Evolutionary conservation across 1,140 invertebrate species (phyloP).

Genomic region (Bombus picipes): DNA sequence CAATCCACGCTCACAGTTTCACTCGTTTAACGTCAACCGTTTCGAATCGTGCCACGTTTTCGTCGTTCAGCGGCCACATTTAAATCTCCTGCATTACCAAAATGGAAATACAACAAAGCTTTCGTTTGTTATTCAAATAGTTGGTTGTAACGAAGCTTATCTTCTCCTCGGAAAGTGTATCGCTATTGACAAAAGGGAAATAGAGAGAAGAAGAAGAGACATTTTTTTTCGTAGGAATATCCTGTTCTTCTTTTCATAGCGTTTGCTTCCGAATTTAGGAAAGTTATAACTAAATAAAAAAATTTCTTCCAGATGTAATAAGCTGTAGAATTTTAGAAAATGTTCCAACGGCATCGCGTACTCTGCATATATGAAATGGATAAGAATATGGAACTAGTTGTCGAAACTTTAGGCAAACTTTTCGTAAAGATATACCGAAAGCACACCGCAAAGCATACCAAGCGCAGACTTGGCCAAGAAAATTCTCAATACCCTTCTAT

Average conservation of each 20-base stretch:
- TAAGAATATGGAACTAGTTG: constrained; percentile 1
- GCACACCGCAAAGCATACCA: neutral
- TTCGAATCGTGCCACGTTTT: neutral
- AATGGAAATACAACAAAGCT: neutral
- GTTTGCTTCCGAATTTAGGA: neutral
- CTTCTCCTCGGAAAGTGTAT: neutral
- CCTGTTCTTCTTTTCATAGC: neutral
- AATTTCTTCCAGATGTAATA: neutral
- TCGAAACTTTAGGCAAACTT: neutral
- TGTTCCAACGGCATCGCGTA: neutral
- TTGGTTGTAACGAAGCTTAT: neutral
- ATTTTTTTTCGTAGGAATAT: neutral
- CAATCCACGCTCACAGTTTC: neutral
- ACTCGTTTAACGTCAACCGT: neutral
- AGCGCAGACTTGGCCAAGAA: neutral
- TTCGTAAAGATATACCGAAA: neutral
- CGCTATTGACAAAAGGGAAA: neutral
- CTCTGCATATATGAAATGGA: neutral
- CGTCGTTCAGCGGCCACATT: neutral
- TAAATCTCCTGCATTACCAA: neutral
- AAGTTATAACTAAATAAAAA: neutral
- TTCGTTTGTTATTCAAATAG: neutral
- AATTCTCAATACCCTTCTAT: neutral
- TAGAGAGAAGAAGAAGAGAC: neutral
- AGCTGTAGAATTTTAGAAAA: neutral